Conservation (phyloP, 2,113 vertebrate species). For the Clupea harengus region DNA sequence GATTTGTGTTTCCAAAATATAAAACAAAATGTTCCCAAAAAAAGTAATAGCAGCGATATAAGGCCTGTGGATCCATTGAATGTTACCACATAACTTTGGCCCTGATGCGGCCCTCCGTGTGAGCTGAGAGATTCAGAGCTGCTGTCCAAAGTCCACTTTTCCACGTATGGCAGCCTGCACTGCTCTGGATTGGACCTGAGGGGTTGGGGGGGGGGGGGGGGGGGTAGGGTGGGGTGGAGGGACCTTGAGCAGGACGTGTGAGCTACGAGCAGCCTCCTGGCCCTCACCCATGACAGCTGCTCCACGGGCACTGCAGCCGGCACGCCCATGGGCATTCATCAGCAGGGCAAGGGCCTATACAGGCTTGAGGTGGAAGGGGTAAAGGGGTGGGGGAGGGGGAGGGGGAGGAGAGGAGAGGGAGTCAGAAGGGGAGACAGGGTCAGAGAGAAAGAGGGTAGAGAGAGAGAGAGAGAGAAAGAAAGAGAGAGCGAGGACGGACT, state of each 20-base stretch:
- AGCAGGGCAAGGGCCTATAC: constrained; percentile 37
- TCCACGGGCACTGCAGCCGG: constrained; percentile 22
- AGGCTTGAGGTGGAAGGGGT: background rate
- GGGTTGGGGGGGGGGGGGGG: background rate
- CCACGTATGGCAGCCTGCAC: background rate
- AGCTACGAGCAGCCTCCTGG: constrained; percentile 9
- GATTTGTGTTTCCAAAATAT: too few relatives aligned
- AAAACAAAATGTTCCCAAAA: too few relatives aligned
- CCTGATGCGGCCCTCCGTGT: background rate
- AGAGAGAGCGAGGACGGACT: background rate
- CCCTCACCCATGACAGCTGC: constrained; percentile 39
- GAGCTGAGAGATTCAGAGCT: background rate
- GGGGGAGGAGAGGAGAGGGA: constrained; percentile 24
- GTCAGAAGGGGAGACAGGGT: constrained; percentile 14
- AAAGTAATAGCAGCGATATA: background rate
- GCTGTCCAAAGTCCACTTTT: too few relatives aligned
- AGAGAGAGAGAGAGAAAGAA: constrained; percentile 17
- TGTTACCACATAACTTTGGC: background rate
- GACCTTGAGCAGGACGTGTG: constrained; percentile 6
- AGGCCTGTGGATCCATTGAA: background rate
- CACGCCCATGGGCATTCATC: constrained; percentile 41
- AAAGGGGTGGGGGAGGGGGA: background rate
- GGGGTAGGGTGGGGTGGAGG: background rate
- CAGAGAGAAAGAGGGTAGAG: background rate
- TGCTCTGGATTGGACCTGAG: background rate